A percentile compares a stretch with the other conserved stretches of the same genome.
phyloP scores from a whole-genome alignment of 2,888 invertebrate genomes.

The Ichneumon xanthorius region DNA sequence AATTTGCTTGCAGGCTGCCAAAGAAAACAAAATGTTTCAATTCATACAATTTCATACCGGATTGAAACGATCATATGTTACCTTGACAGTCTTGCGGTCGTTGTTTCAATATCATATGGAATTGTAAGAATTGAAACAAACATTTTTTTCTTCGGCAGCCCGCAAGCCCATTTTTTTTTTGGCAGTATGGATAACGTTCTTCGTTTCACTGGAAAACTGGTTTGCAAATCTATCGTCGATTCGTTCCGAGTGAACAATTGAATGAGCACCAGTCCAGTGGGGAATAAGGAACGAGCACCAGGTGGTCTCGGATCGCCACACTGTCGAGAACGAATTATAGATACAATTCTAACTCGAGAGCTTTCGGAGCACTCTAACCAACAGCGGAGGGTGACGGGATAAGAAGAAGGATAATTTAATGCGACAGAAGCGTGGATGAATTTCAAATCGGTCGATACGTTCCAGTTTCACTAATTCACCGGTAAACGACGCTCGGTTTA shows the following conservation, averaged over 20 bases:
- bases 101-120: no score
- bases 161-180: no score
- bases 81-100: no score
- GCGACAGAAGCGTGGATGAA: slow-evolving; percentile 26
- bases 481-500: slow-evolving; percentile 24
- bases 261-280: slow-evolving; percentile 11
- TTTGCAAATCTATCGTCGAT: neutral
- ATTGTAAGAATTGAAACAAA: no score
- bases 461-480: slow-evolving; percentile 43
- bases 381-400: slow-evolving; percentile 1
- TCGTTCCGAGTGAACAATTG: slow-evolving; percentile 20
- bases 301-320: slow-evolving; percentile 13
- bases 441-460: slow-evolving; percentile 55
- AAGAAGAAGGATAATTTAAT: slow-evolving; percentile 29
- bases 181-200: neutral
- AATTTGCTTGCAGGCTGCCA: no score
- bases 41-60: no score
- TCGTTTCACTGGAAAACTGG: neutral
- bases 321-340: slow-evolving; percentile 30
- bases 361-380: slow-evolving; percentile 4
- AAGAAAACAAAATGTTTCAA: no score
- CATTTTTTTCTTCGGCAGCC: no score
- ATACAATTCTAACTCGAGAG: slow-evolving; percentile 14
- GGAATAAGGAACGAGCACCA: slow-evolving; percentile 55
- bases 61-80: no score